Conservation (phyloP, 2,888 invertebrate genomes). For the Neoscelio sp. region DNA sequence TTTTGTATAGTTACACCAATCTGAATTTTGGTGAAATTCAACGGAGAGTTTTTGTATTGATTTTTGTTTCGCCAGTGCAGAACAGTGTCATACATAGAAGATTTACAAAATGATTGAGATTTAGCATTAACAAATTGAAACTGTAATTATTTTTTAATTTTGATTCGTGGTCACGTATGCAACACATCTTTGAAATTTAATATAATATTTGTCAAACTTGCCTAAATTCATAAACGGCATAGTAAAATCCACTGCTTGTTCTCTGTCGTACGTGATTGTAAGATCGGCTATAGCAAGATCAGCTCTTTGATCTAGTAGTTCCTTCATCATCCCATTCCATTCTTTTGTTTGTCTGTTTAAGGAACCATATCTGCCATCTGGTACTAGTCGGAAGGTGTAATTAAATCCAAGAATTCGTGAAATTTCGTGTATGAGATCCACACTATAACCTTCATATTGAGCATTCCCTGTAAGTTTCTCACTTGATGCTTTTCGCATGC, state of each 20-base stretch:
- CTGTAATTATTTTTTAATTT: too few species aligned
- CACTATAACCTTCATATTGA: slow-evolving; percentile 97
- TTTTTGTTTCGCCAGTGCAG: too few species aligned
- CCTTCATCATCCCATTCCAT: slow-evolving; percentile 96
- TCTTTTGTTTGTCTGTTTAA: slow-evolving; percentile 92
- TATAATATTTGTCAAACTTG: slow-evolving; percentile 74
- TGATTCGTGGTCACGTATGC: too few species aligned
- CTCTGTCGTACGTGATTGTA: slow-evolving; percentile 98
- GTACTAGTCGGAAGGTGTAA: slow-evolving; percentile 93
- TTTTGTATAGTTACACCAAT: too few species aligned
- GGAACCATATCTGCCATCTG: slow-evolving; percentile 94
- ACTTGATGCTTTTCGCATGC: slow-evolving; percentile 95
- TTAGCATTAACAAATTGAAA: too few species aligned
- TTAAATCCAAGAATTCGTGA: slow-evolving; percentile 94
- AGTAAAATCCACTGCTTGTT: slow-evolving; percentile 89
- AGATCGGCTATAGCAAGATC: slow-evolving; percentile 98
- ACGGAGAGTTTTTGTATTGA: too few species aligned
- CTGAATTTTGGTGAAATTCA: too few species aligned
- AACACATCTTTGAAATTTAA: not conserved
- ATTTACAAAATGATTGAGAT: too few species aligned
- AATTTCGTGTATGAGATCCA: slow-evolving; percentile 97
- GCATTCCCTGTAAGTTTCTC: slow-evolving; percentile 94
- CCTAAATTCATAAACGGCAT: slow-evolving; percentile 99
- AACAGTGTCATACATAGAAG: too few species aligned
- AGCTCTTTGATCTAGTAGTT: slow-evolving; percentile 94